These are phyloP conservation scores for Sicus ferrugineus DNA, from an alignment of 2,888 invertebrate species.

Conservation along the genomic window DNA sequence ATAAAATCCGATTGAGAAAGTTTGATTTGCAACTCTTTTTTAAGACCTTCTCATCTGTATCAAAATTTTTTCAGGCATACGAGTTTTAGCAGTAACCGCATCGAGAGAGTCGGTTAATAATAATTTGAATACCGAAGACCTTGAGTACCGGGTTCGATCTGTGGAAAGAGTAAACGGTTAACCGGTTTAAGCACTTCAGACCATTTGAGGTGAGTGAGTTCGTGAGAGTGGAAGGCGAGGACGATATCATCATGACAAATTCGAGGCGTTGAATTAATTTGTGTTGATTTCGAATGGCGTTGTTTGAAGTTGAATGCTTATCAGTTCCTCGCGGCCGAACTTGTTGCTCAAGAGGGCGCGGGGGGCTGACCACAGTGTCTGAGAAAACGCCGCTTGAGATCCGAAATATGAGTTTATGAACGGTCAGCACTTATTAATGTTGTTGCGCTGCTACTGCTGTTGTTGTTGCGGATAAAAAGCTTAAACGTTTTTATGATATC, in stretches of 20 bases:
- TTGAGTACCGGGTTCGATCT: too few species aligned
- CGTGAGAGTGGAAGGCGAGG: neutral
- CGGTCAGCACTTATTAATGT: conserved; percentile 12
- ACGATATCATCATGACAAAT: conserved; percentile 16
- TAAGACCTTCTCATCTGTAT: too few species aligned
- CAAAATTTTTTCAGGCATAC: too few species aligned
- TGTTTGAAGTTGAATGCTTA: neutral
- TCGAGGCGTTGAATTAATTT: conserved; percentile 33
- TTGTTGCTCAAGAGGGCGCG: neutral
- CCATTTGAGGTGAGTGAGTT: neutral
- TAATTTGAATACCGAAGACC: too few species aligned
- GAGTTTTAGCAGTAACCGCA: too few species aligned
- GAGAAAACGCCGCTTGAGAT: neutral
- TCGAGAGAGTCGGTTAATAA: too few species aligned
- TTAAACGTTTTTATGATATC: conserved; percentile 27
- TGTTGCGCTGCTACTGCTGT: neutral
- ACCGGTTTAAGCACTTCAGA: too few species aligned
- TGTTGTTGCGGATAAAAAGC: conserved; percentile 19
- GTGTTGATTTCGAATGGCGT: conserved; percentile 8
- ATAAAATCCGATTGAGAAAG: too few species aligned
- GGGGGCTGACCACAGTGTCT: neutral
- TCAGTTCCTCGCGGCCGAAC: neutral
- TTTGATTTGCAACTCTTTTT: too few species aligned
- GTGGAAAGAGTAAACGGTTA: too few species aligned
- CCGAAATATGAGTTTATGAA: too few species aligned